phyloP scores from a whole-genome alignment of 1,140 invertebrate species.

The Drosophila kurseongensis region DNA sequence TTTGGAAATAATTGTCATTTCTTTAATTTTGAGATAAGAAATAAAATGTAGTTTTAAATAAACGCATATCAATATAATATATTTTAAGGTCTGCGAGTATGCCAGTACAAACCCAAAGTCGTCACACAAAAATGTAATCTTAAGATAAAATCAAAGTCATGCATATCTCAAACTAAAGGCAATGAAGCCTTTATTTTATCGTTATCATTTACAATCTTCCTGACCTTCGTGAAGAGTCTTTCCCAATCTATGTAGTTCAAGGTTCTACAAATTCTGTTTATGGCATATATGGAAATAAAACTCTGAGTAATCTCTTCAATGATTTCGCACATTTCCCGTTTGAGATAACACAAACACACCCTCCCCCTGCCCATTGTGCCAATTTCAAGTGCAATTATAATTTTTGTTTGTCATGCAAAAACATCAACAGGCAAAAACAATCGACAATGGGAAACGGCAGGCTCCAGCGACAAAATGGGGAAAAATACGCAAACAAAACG shows the following conservation, averaged over 20 bases:
- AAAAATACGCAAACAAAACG: constrained; percentile 57
- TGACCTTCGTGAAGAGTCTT: constrained; percentile 27
- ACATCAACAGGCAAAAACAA: constrained; percentile 66
- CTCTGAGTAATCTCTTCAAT: constrained; percentile 40
- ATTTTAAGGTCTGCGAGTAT: no score
- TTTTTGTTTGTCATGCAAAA: constrained; percentile 81
- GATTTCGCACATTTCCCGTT: constrained; percentile 39
- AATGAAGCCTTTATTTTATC: constrained; percentile 19
- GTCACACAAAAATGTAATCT: background rate
- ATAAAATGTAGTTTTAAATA: no score
- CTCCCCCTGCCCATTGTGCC: constrained; percentile 31
- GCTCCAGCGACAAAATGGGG: constrained; percentile 46
- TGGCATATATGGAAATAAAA: constrained; percentile 3
- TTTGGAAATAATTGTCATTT: no score
- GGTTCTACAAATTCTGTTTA: constrained; percentile 15
- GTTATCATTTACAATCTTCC: constrained; percentile 8
- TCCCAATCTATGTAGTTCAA: constrained; percentile 45
- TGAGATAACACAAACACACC: constrained; percentile 33
- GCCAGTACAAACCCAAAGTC: background rate
- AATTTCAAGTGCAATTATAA: constrained; percentile 81
- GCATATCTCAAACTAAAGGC: background rate
- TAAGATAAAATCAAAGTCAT: background rate
- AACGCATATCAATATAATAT: no score
- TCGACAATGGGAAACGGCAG: constrained; percentile 47
- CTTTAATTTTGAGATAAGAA: no score